A percentile compares a stretch with the other conserved stretches of the same genome.
phyloP scores from a whole-genome alignment of 2,888 invertebrate genomes.

The Cataglyphis albicans region DNA sequence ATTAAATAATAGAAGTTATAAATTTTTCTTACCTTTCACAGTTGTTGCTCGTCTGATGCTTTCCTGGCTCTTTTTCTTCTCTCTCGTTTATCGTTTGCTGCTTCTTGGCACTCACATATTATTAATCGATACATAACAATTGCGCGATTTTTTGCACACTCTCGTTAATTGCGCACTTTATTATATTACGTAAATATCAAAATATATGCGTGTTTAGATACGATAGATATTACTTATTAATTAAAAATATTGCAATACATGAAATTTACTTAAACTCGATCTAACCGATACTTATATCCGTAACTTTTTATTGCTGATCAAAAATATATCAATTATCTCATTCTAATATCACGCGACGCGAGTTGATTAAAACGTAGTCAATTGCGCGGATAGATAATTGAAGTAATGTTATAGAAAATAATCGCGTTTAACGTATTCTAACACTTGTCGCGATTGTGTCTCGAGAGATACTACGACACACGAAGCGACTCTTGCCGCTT shows the following conservation, averaged over 20 bases:
- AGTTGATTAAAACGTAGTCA: background rate
- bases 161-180: background rate
- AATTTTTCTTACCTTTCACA: background rate
- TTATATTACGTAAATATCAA: background rate
- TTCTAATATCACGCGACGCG: background rate
- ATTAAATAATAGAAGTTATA: background rate
- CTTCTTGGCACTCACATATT: background rate
- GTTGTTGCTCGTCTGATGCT: background rate
- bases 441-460: background rate
- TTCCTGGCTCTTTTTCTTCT: background rate
- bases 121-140: background rate
- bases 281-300: too few species aligned
- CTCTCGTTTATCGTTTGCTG: background rate
- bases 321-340: too few species aligned
- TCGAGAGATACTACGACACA: background rate
- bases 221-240: too few species aligned
- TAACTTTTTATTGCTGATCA: too few species aligned
- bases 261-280: too few species aligned
- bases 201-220: background rate
- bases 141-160: background rate
- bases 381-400: background rate
- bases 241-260: too few species aligned
- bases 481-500: background rate
- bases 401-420: background rate
- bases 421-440: background rate